These are phyloP conservation scores for Schizotus pectinicornis DNA, from an alignment of 2,888 invertebrate species.

Conservation along the genomic window DNA sequence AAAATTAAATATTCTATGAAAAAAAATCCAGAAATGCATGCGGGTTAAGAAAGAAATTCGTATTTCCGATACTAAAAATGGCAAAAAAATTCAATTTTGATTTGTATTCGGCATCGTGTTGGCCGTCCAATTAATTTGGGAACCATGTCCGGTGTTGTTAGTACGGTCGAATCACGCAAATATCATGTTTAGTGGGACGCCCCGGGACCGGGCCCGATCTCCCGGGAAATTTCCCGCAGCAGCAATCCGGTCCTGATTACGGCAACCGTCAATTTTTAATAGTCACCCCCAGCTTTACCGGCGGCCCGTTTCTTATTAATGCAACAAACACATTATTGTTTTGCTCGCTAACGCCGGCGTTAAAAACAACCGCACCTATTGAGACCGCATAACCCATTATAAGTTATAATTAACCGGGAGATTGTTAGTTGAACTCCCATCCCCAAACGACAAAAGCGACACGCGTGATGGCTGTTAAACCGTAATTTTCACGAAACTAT, in stretches of 20 bases:
- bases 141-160: no score
- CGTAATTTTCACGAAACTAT: slow-evolving; percentile 21
- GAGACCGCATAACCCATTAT: slow-evolving; percentile 2
- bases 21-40: background rate
- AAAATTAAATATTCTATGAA: background rate
- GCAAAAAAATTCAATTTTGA: no score
- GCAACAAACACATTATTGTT: no score
- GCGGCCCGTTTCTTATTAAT: no score
- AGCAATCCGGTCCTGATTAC: background rate
- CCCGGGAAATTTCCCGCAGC: no score
- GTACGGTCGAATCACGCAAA: no score
- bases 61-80: no score
- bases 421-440: slow-evolving; percentile 5
- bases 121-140: no score
- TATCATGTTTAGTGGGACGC: no score
- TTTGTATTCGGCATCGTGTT: no score
- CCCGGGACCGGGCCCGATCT: no score
- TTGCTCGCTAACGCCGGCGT: background rate
- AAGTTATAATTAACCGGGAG: slow-evolving; percentile 19
- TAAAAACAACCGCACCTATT: slow-evolving; percentile 1
- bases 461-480: slow-evolving; percentile 25
- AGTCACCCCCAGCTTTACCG: background rate
- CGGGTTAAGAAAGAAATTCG: no score
- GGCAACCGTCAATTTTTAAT: background rate
- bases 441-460: slow-evolving; percentile 23